These are phyloP conservation scores for Hyla sarda DNA, from an alignment of 2,113 vertebrate genomes.

Conservation along the genomic window DNA sequence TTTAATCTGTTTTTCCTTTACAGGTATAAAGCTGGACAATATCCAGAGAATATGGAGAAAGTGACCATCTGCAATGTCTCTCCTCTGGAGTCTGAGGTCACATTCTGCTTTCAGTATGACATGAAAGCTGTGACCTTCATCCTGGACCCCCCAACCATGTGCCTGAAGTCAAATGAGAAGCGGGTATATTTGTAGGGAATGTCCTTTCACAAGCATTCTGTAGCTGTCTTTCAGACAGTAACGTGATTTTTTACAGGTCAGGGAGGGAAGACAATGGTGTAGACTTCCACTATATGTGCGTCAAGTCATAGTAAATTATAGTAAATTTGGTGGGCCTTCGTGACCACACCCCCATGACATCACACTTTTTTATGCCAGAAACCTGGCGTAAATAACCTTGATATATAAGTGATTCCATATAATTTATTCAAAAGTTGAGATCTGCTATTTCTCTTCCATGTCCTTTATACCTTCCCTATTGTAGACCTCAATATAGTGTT, in stretches of 20 bases:
- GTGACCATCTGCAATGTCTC: constrained; percentile 83
- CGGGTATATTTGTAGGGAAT: constrained; percentile 73
- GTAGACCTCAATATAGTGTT: too few relatives aligned
- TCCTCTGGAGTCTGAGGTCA: constrained; percentile 73
- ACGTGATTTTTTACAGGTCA: neutral
- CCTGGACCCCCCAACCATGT: constrained; percentile 83
- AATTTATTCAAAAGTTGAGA: too few relatives aligned
- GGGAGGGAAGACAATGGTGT: neutral
- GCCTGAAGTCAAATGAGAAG: constrained; percentile 78
- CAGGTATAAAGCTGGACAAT: constrained; percentile 83
- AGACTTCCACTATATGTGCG: too few relatives aligned
- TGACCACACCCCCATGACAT: too few relatives aligned
- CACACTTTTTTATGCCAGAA: too few relatives aligned
- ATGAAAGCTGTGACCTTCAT: constrained; percentile 80
- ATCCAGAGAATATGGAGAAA: constrained; percentile 79
- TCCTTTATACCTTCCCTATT: too few relatives aligned
- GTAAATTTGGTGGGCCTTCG: too few relatives aligned
- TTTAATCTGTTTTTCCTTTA: neutral
- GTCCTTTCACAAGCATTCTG: neutral
- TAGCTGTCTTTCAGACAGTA: neutral
- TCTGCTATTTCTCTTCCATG: too few relatives aligned
- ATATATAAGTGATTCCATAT: too few relatives aligned
- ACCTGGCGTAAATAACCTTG: too few relatives aligned
- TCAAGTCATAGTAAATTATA: too few relatives aligned
- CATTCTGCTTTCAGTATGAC: constrained; percentile 82